phyloP scores from a whole-genome alignment of 2,113 vertebrate species.

The Leptobrachium leishanense region DNA sequence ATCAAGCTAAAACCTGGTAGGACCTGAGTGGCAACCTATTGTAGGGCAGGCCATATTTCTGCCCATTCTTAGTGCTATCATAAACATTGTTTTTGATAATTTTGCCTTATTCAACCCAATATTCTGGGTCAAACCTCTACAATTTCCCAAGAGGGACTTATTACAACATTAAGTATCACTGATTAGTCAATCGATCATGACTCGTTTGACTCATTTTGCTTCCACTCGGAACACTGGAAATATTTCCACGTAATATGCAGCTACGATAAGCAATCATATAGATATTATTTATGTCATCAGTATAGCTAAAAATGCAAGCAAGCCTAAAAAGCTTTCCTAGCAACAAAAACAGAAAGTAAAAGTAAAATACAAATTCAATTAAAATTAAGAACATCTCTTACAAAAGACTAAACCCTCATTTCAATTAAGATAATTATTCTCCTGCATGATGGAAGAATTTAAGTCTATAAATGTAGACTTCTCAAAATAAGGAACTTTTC shows the following conservation, averaged over 20 bases:
- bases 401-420: slow-evolving; percentile 38
- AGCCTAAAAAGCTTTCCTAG: slow-evolving; percentile 23
- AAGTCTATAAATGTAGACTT: slow-evolving; percentile 20
- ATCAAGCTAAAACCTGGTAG: too few relatives aligned
- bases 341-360: slow-evolving; percentile 25
- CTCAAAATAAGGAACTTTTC: slow-evolving; percentile 18
- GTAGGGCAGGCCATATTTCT: too few relatives aligned
- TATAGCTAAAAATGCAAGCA: slow-evolving; percentile 21
- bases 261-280: slow-evolving; percentile 9
- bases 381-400: slow-evolving; percentile 36
- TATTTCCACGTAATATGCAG: not conserved
- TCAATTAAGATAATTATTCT: slow-evolving; percentile 44
- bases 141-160: too few relatives aligned
- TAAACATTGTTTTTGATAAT: too few relatives aligned
- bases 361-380: slow-evolving; percentile 42
- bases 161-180: too few relatives aligned
- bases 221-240: slow-evolving; percentile 1
- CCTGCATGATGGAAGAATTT: slow-evolving; percentile 10
- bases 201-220: too few relatives aligned
- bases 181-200: too few relatives aligned
- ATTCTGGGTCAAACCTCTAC: too few relatives aligned
- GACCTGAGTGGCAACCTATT: too few relatives aligned
- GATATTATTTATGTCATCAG: slow-evolving; percentile 23
- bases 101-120: too few relatives aligned
- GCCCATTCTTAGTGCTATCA: too few relatives aligned